Evolutionary conservation across 2,113 vertebrate genomes (phyloP).

Genomic region (Peromyscus californicus): DNA sequence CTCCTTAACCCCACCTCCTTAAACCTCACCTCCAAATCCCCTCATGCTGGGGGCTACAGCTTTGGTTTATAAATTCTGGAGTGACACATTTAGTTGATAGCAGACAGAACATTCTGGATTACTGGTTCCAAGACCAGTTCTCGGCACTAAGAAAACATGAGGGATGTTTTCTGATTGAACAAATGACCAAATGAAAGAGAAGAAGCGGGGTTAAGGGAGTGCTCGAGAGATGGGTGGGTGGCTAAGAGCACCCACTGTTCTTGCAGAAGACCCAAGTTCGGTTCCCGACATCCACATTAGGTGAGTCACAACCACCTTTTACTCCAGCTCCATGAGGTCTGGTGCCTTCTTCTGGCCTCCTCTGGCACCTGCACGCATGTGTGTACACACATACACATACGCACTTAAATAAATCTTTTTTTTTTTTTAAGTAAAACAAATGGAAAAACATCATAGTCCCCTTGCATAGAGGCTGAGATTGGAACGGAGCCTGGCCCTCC

Average conservation of each 20-base stretch:
- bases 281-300: not conserved
- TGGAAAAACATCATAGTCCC: not conserved
- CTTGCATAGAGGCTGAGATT: not conserved
- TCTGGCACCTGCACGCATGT: too few relatives aligned
- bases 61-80: not conserved
- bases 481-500: not conserved
- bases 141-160: not conserved
- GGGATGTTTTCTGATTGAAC: not conserved
- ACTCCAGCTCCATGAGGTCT: not conserved
- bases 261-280: not conserved
- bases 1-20: not conserved
- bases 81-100: fast-evolving
- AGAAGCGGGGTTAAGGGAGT: too few relatives aligned
- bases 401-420: not conserved
- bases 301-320: not conserved
- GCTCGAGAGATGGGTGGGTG: not conserved
- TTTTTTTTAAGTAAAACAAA: not conserved
- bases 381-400: not conserved
- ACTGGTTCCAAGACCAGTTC: not conserved
- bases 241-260: not conserved
- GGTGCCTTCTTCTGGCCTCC: not conserved
- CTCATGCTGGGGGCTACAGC: fast-evolving
- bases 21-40: not conserved
- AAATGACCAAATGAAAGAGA: not conserved
- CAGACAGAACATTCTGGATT: not conserved